A percentile compares a stretch with the other conserved stretches of the same genome.
These are phyloP conservation scores for Anas bernieri DNA, from an alignment of 2,797 vertebrate genomes.

Conservation along the genomic window DNA sequence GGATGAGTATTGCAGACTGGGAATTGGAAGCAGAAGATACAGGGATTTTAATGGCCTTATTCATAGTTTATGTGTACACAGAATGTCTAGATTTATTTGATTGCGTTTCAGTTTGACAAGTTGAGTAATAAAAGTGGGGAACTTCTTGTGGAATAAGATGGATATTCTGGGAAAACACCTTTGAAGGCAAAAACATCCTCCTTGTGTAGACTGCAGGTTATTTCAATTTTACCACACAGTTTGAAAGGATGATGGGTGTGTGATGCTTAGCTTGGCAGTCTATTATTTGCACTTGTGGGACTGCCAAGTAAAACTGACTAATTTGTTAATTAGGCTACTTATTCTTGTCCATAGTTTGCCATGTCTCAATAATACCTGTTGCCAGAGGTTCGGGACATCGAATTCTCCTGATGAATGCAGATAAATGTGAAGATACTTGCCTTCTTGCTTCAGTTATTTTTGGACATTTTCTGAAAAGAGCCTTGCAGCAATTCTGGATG, in stretches of 20 bases:
- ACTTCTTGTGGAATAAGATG: neutral
- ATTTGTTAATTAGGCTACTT: neutral
- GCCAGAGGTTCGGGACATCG: neutral
- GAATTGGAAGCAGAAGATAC: neutral
- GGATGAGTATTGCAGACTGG: neutral
- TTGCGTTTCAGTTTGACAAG: neutral
- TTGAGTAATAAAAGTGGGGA: neutral
- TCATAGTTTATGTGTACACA: neutral
- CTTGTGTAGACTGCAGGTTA: neutral
- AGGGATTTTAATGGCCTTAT: neutral
- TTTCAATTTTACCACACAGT: neutral
- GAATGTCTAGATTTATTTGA: neutral
- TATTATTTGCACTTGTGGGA: neutral
- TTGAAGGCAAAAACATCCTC: neutral
- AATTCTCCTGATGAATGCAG: neutral
- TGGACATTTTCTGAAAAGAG: neutral
- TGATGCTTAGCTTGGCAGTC: neutral
- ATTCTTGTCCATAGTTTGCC: neutral
- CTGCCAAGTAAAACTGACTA: neutral
- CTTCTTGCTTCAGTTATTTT: neutral
- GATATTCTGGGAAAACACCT: neutral
- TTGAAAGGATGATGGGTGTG: neutral
- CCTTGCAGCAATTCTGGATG: neutral
- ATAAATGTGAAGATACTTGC: slow-evolving; percentile 3
- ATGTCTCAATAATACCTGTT: neutral